Evolutionary conservation across 2,797 vertebrate species (phyloP).

Genomic region (Falco concolor): DNA sequence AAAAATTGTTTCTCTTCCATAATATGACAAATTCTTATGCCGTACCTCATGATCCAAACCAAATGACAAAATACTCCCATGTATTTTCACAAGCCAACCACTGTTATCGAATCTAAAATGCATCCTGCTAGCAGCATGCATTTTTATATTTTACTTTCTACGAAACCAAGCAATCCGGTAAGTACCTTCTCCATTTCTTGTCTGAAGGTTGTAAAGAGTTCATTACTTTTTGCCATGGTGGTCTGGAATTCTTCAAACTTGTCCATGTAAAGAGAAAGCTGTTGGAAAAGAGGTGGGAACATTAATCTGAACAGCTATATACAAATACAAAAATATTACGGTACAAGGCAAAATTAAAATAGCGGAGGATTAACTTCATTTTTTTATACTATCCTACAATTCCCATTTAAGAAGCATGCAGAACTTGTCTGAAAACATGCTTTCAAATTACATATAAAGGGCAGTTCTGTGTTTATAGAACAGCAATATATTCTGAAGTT

Average conservation of each 20-base stretch:
- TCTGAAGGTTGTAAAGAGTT: constrained; percentile 97
- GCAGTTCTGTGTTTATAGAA: background rate
- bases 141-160: background rate
- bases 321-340: background rate
- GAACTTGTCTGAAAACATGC: background rate
- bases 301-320: background rate
- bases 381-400: background rate
- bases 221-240: constrained; percentile 97
- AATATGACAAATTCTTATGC: background rate
- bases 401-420: background rate
- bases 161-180: background rate
- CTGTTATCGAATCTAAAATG: background rate
- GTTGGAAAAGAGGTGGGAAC: constrained; percentile 26
- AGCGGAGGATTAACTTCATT: background rate
- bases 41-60: background rate
- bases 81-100: background rate
- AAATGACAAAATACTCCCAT: background rate
- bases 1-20: background rate
- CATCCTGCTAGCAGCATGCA: background rate
- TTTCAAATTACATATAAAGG: background rate
- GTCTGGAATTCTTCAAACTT: constrained; percentile 99
- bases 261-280: constrained; percentile 98
- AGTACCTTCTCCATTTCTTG: constrained; percentile 99
- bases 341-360: background rate
- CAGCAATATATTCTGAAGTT: background rate